A percentile compares a stretch with the other conserved stretches of the same genome.
These are phyloP conservation scores for Adoxophyes honmai DNA, from an alignment of 1,140 invertebrate genomes.

Conservation along the genomic window DNA sequence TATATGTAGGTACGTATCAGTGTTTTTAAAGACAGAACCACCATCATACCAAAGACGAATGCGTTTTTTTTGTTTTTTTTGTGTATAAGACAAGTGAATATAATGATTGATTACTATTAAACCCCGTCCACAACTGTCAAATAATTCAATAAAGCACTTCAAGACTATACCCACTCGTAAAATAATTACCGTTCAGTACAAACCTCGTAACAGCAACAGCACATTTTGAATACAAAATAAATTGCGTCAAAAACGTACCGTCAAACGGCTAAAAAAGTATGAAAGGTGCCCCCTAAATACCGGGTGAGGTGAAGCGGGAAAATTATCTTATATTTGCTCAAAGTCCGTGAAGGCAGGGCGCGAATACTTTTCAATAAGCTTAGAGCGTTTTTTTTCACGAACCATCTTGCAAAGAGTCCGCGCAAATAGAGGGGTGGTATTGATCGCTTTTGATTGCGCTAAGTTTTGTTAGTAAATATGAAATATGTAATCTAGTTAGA, in stretches of 20 bases:
- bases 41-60: too few relatives aligned
- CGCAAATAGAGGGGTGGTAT: slow-evolving; percentile 60
- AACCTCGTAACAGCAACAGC: slow-evolving; percentile 3
- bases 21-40: too few relatives aligned
- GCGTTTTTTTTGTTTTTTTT: too few relatives aligned
- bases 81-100: too few relatives aligned
- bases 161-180: too few relatives aligned
- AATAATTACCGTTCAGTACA: not conserved
- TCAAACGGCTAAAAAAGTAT: slow-evolving; percentile 70
- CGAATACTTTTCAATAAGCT: slow-evolving; percentile 76
- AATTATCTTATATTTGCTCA: slow-evolving; percentile 77
- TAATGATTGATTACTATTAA: too few relatives aligned
- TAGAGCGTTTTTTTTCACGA: slow-evolving; percentile 64
- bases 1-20: too few relatives aligned
- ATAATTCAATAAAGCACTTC: too few relatives aligned
- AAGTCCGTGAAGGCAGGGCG: slow-evolving; percentile 71
- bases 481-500: not conserved
- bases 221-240: slow-evolving; percentile 65
- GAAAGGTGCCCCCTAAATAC: slow-evolving; percentile 74
- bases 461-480: slow-evolving; percentile 11
- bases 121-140: too few relatives aligned
- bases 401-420: slow-evolving; percentile 58
- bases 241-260: slow-evolving; percentile 59
- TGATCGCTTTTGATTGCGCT: slow-evolving; percentile 40
- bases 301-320: slow-evolving; percentile 67